Evolutionary conservation across 2,113 vertebrate genomes (phyloP).

Genomic region (Gavia stellata): DNA sequence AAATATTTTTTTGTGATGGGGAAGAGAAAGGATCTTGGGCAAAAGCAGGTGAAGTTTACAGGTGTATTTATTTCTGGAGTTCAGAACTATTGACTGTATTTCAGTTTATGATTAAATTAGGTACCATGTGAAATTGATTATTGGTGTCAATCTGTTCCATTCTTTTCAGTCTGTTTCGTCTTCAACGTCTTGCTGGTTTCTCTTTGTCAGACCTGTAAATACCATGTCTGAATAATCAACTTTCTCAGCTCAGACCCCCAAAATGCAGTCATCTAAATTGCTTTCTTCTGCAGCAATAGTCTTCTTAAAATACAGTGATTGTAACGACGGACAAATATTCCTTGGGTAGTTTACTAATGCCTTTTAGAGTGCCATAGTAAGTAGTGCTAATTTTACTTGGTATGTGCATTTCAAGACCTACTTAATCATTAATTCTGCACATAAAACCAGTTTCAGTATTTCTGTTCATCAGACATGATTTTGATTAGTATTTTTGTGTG

Average conservation of each 20-base stretch:
- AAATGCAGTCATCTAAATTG: background rate
- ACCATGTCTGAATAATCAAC: background rate
- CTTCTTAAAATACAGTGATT: background rate
- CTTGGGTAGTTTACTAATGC: background rate
- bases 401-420: background rate
- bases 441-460: background rate
- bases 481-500: background rate
- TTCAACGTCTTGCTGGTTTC: constrained; percentile 28
- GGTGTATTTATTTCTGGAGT: background rate
- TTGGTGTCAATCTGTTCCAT: background rate
- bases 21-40: background rate
- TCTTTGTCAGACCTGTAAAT: background rate
- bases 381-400: background rate
- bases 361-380: background rate
- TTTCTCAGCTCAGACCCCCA: background rate
- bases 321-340: background rate
- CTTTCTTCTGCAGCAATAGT: background rate
- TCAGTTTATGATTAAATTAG: background rate
- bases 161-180: constrained; percentile 6
- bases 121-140: background rate
- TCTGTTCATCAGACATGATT: background rate
- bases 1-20: background rate
- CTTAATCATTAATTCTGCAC: background rate
- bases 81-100: background rate
- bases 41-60: background rate